Percentiles rank a stretch among this genome's conserved stretches.
Conservation (phyloP, 2,888 invertebrate species). For the Dolichomitus sp. region DNA sequence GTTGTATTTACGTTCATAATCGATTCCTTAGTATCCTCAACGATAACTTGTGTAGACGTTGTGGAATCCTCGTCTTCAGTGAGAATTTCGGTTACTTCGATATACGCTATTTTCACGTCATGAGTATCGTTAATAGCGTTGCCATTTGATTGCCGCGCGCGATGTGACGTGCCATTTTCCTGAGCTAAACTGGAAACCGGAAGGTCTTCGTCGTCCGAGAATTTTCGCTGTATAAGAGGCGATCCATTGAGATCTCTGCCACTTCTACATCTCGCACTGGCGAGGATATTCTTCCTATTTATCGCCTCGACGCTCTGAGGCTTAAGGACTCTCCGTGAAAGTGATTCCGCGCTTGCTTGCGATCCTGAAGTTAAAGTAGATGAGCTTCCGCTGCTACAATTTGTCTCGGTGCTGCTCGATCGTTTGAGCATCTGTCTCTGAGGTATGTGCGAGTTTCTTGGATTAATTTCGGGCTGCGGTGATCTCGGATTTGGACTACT, state of each 20-base stretch:
- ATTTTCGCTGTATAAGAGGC: slow-evolving; percentile 91
- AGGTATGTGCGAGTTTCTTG: slow-evolving; percentile 76
- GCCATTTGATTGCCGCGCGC: slow-evolving; percentile 52
- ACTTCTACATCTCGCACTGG: slow-evolving; percentile 94
- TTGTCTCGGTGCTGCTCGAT: slow-evolving; percentile 91
- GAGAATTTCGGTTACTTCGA: slow-evolving; percentile 79
- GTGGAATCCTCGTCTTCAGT: slow-evolving; percentile 87
- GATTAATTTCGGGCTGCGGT: slow-evolving; percentile 69
- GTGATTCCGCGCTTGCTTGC: slow-evolving; percentile 88
- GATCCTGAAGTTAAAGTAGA: slow-evolving; percentile 92
- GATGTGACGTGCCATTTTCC: slow-evolving; percentile 62
- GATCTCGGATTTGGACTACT: slow-evolving; percentile 72
- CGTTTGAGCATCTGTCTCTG: slow-evolving; percentile 88
- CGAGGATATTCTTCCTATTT: slow-evolving; percentile 95
- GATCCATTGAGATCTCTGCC: slow-evolving; percentile 92
- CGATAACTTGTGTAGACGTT: slow-evolving; percentile 84
- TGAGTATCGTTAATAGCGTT: slow-evolving; percentile 55
- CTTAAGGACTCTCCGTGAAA: slow-evolving; percentile 90
- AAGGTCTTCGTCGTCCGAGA: slow-evolving; percentile 84
- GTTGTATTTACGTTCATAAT: slow-evolving; percentile 87
- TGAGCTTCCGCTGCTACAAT: slow-evolving; percentile 90
- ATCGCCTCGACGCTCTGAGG: slow-evolving; percentile 94
- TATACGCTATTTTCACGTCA: slow-evolving; percentile 82
- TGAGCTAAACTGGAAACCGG: slow-evolving; percentile 65
- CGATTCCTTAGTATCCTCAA: slow-evolving; percentile 85